Base-by-base conservation (phyloP, 2,797 vertebrate species). In the Cossypha dichroa region DNA sequence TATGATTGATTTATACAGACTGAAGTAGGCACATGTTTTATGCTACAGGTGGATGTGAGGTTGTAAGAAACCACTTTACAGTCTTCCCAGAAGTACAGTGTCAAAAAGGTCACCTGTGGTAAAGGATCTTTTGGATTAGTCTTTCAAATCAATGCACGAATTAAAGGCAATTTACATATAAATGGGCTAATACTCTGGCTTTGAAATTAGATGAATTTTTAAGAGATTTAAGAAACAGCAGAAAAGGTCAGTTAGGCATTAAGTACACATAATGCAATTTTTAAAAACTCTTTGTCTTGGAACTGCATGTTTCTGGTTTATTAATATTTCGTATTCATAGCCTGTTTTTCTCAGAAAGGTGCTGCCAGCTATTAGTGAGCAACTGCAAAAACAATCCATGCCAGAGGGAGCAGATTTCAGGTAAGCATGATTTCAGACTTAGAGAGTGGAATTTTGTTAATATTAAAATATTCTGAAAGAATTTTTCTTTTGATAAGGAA, bases 111-210 rank as follows among this genome's bases (percentile, higher is more conserved):
- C 98, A 98, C 86, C 95, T 93, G 80, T 93, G 94, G 97, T 96
- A 97, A 97, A 98, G 97, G 94, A 98, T 98, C 95, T 97, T 97
- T 97, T 92, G 96, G 97, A 98, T 98, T 98, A 98, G 97, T 97
- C 97, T 98, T 98, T 97, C 97, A 97, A 98, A 98, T 98, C 97
- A 98, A 98, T 98, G 97, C 97, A 98, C 97, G 97, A 98, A 98
- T 98, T 98, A 98, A 97, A 98, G 90, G 86, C 80, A 98, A 98
- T 98, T 98, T 98, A 98, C 98, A 98, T 98, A 98, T 97, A 98
- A 98, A 98, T 98, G 96, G 97, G 88, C 96, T 98, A 98, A 98
- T 98, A 97, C 83, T 91, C 85, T 82, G 81, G 81, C 96, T 97
- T 97, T 93, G 94, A 98, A 98, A 98, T 97, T 95, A 98, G 97